phyloP scores from a whole-genome alignment of 2,888 invertebrate species.

The Cephus nigrinus region DNA sequence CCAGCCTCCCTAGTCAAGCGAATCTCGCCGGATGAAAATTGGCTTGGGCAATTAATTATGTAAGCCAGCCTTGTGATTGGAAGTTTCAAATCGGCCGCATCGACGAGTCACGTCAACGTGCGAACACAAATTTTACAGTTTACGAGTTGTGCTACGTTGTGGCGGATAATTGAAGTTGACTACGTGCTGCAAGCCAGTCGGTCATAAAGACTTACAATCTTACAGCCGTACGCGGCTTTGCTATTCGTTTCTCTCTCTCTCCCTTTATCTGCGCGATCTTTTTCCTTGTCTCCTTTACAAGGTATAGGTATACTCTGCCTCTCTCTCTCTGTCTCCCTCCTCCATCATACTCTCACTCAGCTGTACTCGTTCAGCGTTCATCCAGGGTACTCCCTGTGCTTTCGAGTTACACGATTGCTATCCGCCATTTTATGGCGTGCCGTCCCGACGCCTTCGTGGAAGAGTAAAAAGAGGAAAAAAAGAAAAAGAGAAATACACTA shows the following conservation, averaged over 20 bases:
- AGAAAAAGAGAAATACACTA: background rate
- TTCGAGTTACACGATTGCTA: background rate
- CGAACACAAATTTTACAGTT: conserved; percentile 13
- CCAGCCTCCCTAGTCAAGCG: background rate
- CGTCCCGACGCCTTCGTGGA: background rate
- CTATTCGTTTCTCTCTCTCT: background rate
- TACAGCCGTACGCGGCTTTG: background rate
- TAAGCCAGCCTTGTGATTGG: conserved; percentile 13
- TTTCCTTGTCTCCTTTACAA: background rate
- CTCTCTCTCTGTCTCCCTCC: background rate
- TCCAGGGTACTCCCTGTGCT: background rate
- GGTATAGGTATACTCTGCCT: background rate
- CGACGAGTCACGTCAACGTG: background rate
- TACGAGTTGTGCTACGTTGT: background rate
- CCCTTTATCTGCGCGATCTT: background rate
- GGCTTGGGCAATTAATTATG: conserved; percentile 15
- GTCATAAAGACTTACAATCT: background rate
- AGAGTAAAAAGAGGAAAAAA: background rate
- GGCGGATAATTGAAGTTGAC: conserved; percentile 12
- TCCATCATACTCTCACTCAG: background rate
- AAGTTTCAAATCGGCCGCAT: background rate
- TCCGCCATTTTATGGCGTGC: background rate
- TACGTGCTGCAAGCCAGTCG: background rate
- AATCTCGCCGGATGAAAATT: background rate
- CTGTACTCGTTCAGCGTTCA: background rate